Base-by-base conservation (phyloP, 2,113 vertebrate genomes). In the Coturnix japonica region DNA sequence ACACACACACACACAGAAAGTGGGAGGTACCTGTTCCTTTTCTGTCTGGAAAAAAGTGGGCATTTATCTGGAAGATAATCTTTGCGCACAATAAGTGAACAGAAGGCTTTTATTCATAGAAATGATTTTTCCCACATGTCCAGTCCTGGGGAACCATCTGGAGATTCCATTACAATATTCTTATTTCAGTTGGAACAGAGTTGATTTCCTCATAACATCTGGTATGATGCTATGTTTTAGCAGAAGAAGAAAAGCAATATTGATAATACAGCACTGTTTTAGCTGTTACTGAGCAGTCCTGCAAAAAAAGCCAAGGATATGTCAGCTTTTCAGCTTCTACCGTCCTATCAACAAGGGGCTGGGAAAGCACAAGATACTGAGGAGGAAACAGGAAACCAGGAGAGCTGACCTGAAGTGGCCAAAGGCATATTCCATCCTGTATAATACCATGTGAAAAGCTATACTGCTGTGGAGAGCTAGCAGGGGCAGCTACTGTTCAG, bases 1-100 rank as follows among this genome's bases (percentile, higher is more conserved):
- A 64, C 16, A 6, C 19, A 51, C 16, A 6, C 19, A 51, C 16
- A 5, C 7, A 9, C 4, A 31, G 11, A 7, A 44, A 26, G 13
- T 13, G 6, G 7, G 21, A 3, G 7, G 3, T 70, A 65, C 15
- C 44, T 51, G 18, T 18, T 85, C 30, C 4, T 61, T 61, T 10
- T n/a, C 4, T 6, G 6, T 25, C 6, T 26, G 6, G 17, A 0
- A 4, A 22, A 35, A 35, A 9, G 49, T 4, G 4, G 33, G 9
- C 9, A 10, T 15, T 37, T 70, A 8, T 66, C 17, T 64, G 31
- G 12, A 83, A 53, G 11, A 6, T 17, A 41, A 9, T 4, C 76
- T 51, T 51, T 61, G 28, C 53, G 9, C 5, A 51, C 22, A 46
- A 75, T 31, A 51, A 63, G 22, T 6, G 1, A 47, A 35, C 2